Conservation (phyloP, 2,113 vertebrate genomes). For the Dinomys branickii region DNA sequence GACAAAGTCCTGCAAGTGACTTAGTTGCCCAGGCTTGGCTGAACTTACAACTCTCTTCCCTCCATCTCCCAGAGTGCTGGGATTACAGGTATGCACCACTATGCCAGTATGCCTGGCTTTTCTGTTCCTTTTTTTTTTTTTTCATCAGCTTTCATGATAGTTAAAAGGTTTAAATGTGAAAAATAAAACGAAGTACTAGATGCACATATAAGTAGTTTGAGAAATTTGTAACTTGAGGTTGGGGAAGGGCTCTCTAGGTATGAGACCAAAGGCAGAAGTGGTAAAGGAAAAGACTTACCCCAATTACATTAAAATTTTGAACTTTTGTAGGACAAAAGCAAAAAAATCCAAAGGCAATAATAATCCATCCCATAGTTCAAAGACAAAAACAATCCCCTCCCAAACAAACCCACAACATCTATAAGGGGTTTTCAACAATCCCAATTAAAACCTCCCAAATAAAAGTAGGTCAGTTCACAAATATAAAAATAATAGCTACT, state of each 20-base stretch:
- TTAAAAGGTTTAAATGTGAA: background rate
- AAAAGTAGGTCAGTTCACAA: background rate
- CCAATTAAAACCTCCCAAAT: background rate
- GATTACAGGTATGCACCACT: background rate
- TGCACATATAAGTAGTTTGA: background rate
- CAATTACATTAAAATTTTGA: background rate
- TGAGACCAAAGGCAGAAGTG: background rate
- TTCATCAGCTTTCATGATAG: background rate
- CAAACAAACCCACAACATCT: background rate
- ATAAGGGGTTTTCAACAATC: background rate
- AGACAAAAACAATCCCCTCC: background rate
- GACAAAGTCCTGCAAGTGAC: background rate
- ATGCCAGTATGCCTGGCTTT: background rate
- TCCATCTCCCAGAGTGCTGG: background rate
- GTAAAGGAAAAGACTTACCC: background rate
- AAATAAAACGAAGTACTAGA: background rate
- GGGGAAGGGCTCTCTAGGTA: background rate
- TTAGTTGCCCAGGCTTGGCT: background rate
- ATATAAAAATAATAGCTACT: constrained; percentile 24
- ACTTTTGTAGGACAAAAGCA: background rate
- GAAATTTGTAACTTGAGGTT: background rate
- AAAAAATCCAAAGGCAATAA: constrained; percentile 6
- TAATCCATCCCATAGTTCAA: background rate
- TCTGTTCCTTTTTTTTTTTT: background rate
- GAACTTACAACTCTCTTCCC: background rate